Evolutionary conservation across 2,888 invertebrate species (phyloP).

Genomic region (Caenorhabditis virilis): DNA sequence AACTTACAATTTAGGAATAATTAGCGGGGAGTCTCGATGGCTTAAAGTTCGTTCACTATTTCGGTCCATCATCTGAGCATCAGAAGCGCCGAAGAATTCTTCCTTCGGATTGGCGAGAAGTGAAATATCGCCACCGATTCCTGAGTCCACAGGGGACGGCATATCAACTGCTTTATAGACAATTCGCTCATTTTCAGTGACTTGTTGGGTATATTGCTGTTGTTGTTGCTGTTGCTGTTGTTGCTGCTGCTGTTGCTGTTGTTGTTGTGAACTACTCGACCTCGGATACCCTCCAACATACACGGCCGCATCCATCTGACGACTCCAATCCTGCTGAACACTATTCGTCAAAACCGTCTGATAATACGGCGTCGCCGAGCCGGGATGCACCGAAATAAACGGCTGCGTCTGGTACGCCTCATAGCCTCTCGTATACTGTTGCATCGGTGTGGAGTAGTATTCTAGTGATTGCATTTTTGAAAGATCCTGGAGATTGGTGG

Average conservation of each 20-base stretch:
- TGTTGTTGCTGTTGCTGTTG: slow-evolving; percentile 1
- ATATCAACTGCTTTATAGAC: slow-evolving; percentile 74
- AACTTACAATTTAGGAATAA: slow-evolving; percentile 94
- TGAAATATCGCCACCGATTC: slow-evolving; percentile 77
- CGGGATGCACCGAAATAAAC: slow-evolving; percentile 11
- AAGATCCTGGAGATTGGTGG: slow-evolving; percentile 59
- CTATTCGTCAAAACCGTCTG: slow-evolving; percentile 15
- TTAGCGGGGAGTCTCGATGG: slow-evolving; percentile 73
- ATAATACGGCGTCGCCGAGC: slow-evolving; percentile 25
- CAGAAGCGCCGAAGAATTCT: slow-evolving; percentile 40
- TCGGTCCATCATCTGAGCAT: slow-evolving; percentile 40
- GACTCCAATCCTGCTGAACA: slow-evolving; percentile 37
- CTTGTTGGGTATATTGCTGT: slow-evolving; percentile 26
- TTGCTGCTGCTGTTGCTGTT: slow-evolving; percentile 4
- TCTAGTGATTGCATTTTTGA: slow-evolving; percentile 61
- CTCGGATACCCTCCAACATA: slow-evolving; percentile 23
- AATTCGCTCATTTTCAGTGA: slow-evolving; percentile 27
- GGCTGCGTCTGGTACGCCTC: slow-evolving; percentile 11
- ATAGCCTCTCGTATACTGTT: slow-evolving; percentile 44
- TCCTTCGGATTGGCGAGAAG: slow-evolving; percentile 52
- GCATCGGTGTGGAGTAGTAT: slow-evolving; percentile 45
- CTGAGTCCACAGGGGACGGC: slow-evolving; percentile 80
- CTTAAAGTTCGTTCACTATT: slow-evolving; percentile 48
- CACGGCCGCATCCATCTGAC: slow-evolving; percentile 33
- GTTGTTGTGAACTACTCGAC: background rate